These are phyloP conservation scores for Carassius carassius DNA, from an alignment of 2,113 vertebrate species.

Conservation along the genomic window DNA sequence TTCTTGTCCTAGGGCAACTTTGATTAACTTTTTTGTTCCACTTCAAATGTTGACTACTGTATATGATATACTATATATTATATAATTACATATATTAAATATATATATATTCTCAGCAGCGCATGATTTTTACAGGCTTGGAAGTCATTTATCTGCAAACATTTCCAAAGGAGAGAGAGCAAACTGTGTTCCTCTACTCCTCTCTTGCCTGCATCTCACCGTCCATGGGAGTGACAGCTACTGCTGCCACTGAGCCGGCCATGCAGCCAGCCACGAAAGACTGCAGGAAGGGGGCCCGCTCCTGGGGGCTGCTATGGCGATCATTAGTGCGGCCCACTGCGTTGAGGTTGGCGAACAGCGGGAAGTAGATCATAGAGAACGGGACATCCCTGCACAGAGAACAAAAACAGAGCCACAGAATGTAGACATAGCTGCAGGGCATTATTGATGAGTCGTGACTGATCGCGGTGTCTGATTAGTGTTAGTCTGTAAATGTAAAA, in stretches of 20 bases:
- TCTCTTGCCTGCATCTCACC: slow-evolving; percentile 64
- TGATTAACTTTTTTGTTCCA: too few relatives aligned
- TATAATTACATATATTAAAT: background rate
- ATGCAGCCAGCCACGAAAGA: slow-evolving; percentile 78
- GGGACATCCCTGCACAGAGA: slow-evolving; percentile 73
- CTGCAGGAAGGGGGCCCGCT: slow-evolving; percentile 75
- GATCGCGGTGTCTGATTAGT: slow-evolving; percentile 42
- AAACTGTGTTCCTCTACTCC: background rate
- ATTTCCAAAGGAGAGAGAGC: slow-evolving; percentile 21
- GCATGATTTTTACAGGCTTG: background rate
- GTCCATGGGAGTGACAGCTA: slow-evolving; percentile 82
- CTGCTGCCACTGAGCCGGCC: slow-evolving; percentile 76
- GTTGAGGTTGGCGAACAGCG: slow-evolving; percentile 82
- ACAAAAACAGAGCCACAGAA: background rate
- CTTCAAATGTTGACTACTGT: too few relatives aligned
- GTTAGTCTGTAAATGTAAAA: background rate
- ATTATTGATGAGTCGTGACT: slow-evolving; percentile 59
- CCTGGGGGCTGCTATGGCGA: slow-evolving; percentile 56
- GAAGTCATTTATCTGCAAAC: background rate
- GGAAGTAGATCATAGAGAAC: slow-evolving; percentile 87
- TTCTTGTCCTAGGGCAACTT: too few relatives aligned
- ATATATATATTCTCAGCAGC: background rate
- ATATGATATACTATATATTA: background rate
- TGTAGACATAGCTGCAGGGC: slow-evolving; percentile 63
- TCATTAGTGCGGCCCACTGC: slow-evolving; percentile 65